Base-by-base conservation (phyloP, 2,113 vertebrate genomes). In the Dipodomys stephensi region DNA sequence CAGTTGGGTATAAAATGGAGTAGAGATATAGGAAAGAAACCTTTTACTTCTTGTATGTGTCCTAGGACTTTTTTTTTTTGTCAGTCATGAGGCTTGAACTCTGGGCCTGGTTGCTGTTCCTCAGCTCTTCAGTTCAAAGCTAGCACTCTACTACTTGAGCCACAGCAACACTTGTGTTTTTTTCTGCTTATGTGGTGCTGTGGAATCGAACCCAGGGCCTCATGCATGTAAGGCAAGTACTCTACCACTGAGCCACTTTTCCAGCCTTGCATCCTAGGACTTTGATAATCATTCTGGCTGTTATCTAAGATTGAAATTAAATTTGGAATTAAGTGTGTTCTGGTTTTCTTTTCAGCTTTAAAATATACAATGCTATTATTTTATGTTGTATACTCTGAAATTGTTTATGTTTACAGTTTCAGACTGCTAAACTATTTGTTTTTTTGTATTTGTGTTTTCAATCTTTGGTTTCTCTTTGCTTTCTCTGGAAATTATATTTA, bases 401-500 rank as follows among this genome's bases (percentile, higher is more conserved):
- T 32, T 20, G 27, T 27, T 68, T 82, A 69, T 27, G 64, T 78
- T 82, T 60, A 83, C 60, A 74, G 11, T 68, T 92, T 92, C 67
- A 80, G 82, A 93, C 44, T 71, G 18, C 44, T 53, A 68, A 92
- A 90, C 28, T 83, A 60, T 49, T 78, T 88, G 7, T 68, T 19
- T 73, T 60, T 80, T 12, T 39, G 35, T 39, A 39, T 39, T 78
- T 88, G 7, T 68, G 23, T 73, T 60, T 80, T 12, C 4, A 18
- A 39, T 44, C 19, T 4, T 22, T 28, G 11, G 30, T 10, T 18
- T 87, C 12, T 74, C 46, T 79, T 78, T 7, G 1, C 20, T 9
- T 86, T 85, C n/a, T 39, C 25, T 32, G 32, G 77, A 62, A 92
- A 64, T 88, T 60, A 69, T 35, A 81, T 68, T 96, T 72, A 71